Percentiles rank a stretch among this genome's conserved stretches.
These are phyloP conservation scores for Lates calcarifer DNA, from an alignment of 2,113 vertebrate genomes.

Conservation along the genomic window DNA sequence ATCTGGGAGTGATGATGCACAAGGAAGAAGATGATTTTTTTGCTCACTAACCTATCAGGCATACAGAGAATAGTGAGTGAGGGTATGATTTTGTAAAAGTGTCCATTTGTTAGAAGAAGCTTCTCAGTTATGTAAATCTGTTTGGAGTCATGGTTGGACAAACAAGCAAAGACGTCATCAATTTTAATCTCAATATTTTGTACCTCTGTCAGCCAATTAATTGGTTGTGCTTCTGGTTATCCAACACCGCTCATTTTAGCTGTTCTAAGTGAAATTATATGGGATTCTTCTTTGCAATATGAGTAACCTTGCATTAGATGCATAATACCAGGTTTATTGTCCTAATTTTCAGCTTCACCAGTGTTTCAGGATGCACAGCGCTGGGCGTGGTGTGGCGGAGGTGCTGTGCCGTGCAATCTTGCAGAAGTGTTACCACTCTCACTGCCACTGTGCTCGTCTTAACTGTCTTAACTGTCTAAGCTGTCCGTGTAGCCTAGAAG, in stretches of 20 bases:
- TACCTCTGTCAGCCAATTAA: background rate
- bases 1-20: background rate
- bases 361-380: background rate
- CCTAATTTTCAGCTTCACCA: background rate
- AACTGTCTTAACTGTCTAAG: constrained; percentile 54
- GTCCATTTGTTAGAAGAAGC: too few relatives aligned
- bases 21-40: background rate
- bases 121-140: too few relatives aligned
- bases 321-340: background rate
- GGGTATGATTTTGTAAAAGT: too few relatives aligned
- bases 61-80: background rate
- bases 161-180: background rate
- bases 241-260: background rate
- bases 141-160: background rate
- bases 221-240: background rate
- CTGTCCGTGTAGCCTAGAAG: constrained; percentile 46
- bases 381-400: background rate
- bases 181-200: background rate
- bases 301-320: background rate
- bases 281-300: background rate
- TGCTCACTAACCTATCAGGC: background rate
- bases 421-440: constrained; percentile 2
- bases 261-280: background rate
- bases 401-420: background rate
- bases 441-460: constrained; percentile 41